A percentile compares a stretch with the other conserved stretches of the same genome.
Conservation (phyloP, 2,797 vertebrate species). For the Hybognathus amarus region DNA sequence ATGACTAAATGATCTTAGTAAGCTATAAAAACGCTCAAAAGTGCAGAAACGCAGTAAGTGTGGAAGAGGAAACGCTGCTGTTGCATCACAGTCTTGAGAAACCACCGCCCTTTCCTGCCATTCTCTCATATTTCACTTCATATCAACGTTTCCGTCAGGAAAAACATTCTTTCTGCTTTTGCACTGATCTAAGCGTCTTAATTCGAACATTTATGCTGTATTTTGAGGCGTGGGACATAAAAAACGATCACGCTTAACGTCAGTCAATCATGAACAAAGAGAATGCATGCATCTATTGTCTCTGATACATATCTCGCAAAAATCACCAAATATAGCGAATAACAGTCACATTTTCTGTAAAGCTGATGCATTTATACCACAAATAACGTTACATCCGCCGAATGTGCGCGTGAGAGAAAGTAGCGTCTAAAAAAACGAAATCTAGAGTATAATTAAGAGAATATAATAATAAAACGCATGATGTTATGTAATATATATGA, state of each 20-base stretch:
- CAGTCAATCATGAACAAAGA: constrained; percentile 33
- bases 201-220: neutral
- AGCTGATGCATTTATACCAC: neutral
- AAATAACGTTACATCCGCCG: neutral
- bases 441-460: neutral
- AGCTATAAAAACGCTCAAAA: neutral
- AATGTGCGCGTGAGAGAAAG: too few species aligned
- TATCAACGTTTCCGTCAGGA: neutral
- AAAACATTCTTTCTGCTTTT: neutral
- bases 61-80: constrained; percentile 1
- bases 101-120: constrained; percentile 48
- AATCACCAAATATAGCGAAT: neutral
- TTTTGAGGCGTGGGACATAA: neutral
- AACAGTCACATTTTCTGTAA: neutral
- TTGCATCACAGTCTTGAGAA: constrained; percentile 41
- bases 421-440: neutral
- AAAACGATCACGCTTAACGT: neutral
- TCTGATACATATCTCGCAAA: neutral
- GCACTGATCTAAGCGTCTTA: neutral
- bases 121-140: constrained; percentile 15
- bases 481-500: too few species aligned
- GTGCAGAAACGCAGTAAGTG: neutral
- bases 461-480: too few species aligned
- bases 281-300: neutral
- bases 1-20: neutral